A percentile compares a stretch with the other conserved stretches of the same genome.
Conservation (phyloP, 2,113 vertebrate genomes). For the Chlamydotis undulata region DNA sequence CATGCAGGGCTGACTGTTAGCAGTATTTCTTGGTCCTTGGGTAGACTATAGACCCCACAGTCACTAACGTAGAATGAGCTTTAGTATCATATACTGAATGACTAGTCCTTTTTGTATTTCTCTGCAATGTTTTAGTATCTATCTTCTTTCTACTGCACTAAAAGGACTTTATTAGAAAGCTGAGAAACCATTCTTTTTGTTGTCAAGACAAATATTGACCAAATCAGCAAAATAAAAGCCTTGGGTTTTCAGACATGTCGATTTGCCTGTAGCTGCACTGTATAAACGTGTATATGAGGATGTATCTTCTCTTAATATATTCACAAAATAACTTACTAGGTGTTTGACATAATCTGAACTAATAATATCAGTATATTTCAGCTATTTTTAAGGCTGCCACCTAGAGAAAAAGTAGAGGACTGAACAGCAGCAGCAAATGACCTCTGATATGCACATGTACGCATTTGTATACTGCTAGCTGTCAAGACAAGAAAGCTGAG, state of each 20-base stretch:
- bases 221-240: not conserved
- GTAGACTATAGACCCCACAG: not conserved
- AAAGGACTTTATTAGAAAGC: not conserved
- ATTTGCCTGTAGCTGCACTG: not conserved
- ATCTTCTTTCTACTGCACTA: not conserved
- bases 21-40: too few species aligned
- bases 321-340: not conserved
- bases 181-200: not conserved
- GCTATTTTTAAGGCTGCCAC: not conserved
- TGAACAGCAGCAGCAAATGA: not conserved
- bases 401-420: not conserved
- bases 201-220: not conserved
- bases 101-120: not conserved
- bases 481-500: not conserved
- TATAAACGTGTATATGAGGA: not conserved
- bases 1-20: fast-evolving
- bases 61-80: not conserved
- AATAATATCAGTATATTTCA: not conserved
- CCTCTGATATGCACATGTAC: not conserved
- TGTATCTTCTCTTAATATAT: not conserved
- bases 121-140: not conserved
- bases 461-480: not conserved
- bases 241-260: not conserved
- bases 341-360: not conserved
- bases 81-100: not conserved